phyloP scores from a whole-genome alignment of 2,797 vertebrate genomes.

The Prionace glauca region DNA sequence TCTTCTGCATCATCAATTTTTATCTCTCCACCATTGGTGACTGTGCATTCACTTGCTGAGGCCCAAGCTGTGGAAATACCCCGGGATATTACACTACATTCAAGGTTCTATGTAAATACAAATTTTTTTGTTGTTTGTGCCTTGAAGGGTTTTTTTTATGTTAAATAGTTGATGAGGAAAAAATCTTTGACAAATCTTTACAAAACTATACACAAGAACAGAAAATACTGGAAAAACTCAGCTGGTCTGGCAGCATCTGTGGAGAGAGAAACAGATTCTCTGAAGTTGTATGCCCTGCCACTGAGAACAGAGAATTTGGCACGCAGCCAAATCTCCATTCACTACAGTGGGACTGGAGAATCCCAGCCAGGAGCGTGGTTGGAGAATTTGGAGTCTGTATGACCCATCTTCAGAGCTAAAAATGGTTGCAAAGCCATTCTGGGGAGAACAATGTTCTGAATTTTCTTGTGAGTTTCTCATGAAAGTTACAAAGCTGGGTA shows the following conservation, averaged over 20 bases:
- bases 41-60: background rate
- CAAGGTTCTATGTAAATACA: background rate
- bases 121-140: background rate
- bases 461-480: background rate
- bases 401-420: too few species aligned
- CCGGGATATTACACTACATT: background rate
- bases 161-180: background rate
- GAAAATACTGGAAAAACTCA: too few species aligned
- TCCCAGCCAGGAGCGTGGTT: too few species aligned
- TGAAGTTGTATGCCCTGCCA: too few species aligned
- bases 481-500: background rate
- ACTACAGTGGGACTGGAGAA: too few species aligned
- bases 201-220: background rate
- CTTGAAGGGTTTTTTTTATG: background rate
- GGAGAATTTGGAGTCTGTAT: too few species aligned
- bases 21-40: background rate
- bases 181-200: background rate
- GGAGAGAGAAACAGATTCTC: too few species aligned
- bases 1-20: background rate
- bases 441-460: background rate
- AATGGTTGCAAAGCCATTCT: background rate
- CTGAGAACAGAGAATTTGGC: too few species aligned
- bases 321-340: too few species aligned
- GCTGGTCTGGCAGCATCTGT: too few species aligned
- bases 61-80: background rate